A percentile compares a stretch with the other conserved stretches of the same genome.
These are phyloP conservation scores for Therioaphis trifolii DNA, from an alignment of 2,888 invertebrate species.

Conservation along the genomic window DNA sequence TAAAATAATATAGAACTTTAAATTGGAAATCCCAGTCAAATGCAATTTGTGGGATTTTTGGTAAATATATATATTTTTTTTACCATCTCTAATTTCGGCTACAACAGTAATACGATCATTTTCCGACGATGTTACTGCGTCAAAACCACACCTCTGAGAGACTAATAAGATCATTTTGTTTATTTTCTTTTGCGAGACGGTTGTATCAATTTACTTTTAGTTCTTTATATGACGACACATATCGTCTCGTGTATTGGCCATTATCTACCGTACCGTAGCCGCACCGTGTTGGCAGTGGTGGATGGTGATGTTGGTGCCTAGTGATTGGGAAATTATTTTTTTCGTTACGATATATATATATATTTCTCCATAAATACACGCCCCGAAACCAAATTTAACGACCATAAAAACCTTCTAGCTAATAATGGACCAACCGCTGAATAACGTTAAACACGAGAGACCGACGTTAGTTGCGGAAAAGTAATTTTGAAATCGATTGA, in stretches of 20 bases:
- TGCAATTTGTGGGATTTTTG: background rate
- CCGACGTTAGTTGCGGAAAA: background rate
- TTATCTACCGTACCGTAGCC: too few relatives aligned
- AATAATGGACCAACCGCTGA: background rate
- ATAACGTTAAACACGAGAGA: background rate
- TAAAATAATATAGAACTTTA: background rate
- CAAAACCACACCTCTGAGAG: background rate
- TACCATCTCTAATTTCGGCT: background rate
- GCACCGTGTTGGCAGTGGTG: background rate
- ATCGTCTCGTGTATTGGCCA: background rate
- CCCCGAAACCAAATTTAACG: background rate
- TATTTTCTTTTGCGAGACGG: background rate
- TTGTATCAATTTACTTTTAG: conserved; percentile 21
- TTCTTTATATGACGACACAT: background rate
- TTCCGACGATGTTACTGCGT: background rate
- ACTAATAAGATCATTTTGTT: background rate
- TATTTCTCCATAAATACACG: background rate
- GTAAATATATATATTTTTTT: background rate
- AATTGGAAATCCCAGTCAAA: background rate
- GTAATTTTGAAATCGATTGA: conserved; percentile 15
- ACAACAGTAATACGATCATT: conserved; percentile 18
- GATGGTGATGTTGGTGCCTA: too few relatives aligned
- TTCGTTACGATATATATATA: background rate
- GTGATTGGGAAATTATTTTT: background rate
- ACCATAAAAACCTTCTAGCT: background rate